Evolutionary conservation across 2,888 invertebrate species (phyloP).

Genomic region (Brachycybe producta): DNA sequence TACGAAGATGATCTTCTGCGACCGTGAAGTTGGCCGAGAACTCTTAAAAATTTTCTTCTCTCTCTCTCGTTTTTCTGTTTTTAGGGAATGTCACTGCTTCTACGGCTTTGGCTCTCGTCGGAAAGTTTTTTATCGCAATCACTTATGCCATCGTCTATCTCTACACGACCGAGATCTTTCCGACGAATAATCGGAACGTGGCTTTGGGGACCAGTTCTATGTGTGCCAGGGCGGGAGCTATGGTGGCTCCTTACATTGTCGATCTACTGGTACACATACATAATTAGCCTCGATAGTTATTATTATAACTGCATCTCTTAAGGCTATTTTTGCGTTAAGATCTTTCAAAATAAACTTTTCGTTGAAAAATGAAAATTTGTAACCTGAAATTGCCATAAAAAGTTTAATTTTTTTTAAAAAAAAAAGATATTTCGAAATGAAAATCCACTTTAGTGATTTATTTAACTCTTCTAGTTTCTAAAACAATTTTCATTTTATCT

Average conservation of each 20-base stretch:
- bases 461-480: too few relatives aligned
- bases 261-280: constrained; percentile 11
- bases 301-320: too few relatives aligned
- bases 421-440: too few relatives aligned
- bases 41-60: background rate
- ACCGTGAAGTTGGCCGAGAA: background rate
- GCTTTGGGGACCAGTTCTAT: constrained; percentile 17
- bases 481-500: too few relatives aligned
- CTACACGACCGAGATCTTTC: constrained; percentile 16
- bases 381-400: too few relatives aligned
- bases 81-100: constrained; percentile 1
- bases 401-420: too few relatives aligned
- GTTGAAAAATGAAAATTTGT: too few relatives aligned
- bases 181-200: constrained; percentile 12
- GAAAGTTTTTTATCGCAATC: constrained; percentile 16
- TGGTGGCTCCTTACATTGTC: constrained; percentile 11
- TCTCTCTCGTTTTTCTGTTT: constrained; percentile 1
- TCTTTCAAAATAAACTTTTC: too few relatives aligned
- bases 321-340: too few relatives aligned
- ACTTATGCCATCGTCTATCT: constrained; percentile 15
- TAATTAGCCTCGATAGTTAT: background rate
- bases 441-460: too few relatives aligned
- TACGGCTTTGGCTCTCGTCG: constrained; percentile 10
- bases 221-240: constrained; percentile 14
- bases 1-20: background rate